Base-by-base conservation (phyloP, 2,113 vertebrate genomes). In the Xenotilapia caudafasciata region DNA sequence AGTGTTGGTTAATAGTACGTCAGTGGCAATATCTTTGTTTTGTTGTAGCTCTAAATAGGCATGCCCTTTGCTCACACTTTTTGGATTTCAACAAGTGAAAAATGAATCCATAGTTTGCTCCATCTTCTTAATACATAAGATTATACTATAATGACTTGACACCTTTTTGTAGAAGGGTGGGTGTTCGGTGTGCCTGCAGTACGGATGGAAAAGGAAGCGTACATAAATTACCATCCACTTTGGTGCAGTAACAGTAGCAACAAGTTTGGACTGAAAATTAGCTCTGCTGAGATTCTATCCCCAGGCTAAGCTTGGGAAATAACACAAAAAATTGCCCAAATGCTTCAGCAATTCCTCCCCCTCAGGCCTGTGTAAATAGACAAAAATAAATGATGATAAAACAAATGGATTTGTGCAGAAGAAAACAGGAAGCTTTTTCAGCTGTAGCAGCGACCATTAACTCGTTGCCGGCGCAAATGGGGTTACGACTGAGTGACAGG, bases 321-420 rank as follows among this genome's bases (percentile, higher is more conserved):
- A 88, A 89, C 89, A 92, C 88, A 90, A 82, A 84, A 89, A 83
- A 88, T 80, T 92, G 88, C 82, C 77, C 70, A 86, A 90, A 93
- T 79, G 35, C 90, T 87, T 56, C 38, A 60, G 58, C 87, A 73
- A 49, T 83, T 62, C 58, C 90, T 21, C 26, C 26, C 73, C 83
- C 81, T 17, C 35, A 28, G 82, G 88, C 80, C 83, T 88, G 79
- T 82, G 60, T 87, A 89, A 92, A 90, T 79, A 88, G 77, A 91
- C 85, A 87, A 84, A 92, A 88, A 91, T 85, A 86, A 92, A 86
- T 51, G 73, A 87, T 87, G 88, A 90, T 90, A 89, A 93, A 93
- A 91, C 73, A 92, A 93, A 92, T 90, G 81, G 82, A 86, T 82
- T 83, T 83, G 79, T 53, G 83, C 58, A 21, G 42, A 23, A 68